Conservation (phyloP, 2,113 vertebrate species). For the Eleginops maclovinus region DNA sequence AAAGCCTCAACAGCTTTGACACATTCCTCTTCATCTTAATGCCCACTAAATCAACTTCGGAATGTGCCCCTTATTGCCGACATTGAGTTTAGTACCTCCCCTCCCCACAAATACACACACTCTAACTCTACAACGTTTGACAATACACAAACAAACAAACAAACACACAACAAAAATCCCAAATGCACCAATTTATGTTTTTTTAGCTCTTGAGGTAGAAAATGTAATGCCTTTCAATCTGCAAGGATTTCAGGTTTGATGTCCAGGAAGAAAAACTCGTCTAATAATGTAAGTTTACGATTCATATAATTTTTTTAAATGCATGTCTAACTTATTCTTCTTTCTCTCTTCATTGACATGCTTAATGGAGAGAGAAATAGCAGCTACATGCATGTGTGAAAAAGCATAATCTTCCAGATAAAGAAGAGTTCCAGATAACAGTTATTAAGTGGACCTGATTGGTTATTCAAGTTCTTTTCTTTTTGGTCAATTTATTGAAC, state of each 20-base stretch:
- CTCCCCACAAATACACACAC: slow-evolving; percentile 20
- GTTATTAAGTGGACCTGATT: background rate
- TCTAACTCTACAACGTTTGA: slow-evolving; percentile 35
- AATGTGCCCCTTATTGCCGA: slow-evolving; percentile 73
- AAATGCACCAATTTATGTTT: background rate
- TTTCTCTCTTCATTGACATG: background rate
- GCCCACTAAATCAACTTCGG: slow-evolving; percentile 83
- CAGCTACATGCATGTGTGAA: too few relatives aligned
- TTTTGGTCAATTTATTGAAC: too few relatives aligned
- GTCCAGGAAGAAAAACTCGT: background rate
- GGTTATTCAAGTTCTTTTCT: background rate
- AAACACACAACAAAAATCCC: too few relatives aligned
- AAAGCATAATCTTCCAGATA: too few relatives aligned
- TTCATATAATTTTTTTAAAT: background rate
- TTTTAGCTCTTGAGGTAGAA: slow-evolving; percentile 5
- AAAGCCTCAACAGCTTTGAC: slow-evolving; percentile 77
- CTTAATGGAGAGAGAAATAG: background rate
- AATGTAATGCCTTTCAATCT: background rate
- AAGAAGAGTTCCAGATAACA: background rate
- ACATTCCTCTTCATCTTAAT: slow-evolving; percentile 84
- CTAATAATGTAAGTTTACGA: background rate
- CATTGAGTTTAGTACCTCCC: slow-evolving; percentile 50
- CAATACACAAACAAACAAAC: slow-evolving; percentile 20
- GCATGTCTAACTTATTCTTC: background rate
- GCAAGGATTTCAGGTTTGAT: background rate